phyloP scores from a whole-genome alignment of 2,797 vertebrate genomes.

The Cyprinella venusta region DNA sequence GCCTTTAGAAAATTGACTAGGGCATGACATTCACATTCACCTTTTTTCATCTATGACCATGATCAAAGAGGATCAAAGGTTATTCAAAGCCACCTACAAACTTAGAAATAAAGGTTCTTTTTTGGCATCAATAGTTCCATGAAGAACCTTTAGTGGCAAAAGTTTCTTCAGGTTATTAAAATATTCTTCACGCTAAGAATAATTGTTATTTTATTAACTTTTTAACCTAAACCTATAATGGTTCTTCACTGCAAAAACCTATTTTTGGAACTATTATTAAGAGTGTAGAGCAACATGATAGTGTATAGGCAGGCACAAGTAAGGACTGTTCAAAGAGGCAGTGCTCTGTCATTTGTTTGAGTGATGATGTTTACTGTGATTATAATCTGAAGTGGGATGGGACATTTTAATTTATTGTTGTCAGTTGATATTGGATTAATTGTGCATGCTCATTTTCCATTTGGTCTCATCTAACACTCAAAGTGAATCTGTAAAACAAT shows the following conservation, averaged over 20 bases:
- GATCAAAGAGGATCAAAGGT: not conserved
- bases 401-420: not conserved
- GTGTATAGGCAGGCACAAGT: not conserved
- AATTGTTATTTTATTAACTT: no score
- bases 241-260: no score
- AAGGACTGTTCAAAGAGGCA: no score
- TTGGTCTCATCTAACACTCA: not conserved
- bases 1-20: not conserved
- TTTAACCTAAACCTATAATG: no score
- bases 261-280: no score
- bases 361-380: not conserved
- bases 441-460: not conserved
- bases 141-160: no score
- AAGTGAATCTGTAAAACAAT: not conserved
- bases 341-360: not conserved
- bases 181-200: no score
- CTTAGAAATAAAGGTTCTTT: no score
- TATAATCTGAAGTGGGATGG: not conserved
- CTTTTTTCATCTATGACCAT: not conserved
- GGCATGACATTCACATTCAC: constrained; percentile 1
- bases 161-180: no score
- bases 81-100: not conserved
- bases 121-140: no score
- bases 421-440: not conserved
- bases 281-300: not conserved